phyloP scores from a whole-genome alignment of 23 tunicate species.

The Oikopleura vanhoeffeni region DNA sequence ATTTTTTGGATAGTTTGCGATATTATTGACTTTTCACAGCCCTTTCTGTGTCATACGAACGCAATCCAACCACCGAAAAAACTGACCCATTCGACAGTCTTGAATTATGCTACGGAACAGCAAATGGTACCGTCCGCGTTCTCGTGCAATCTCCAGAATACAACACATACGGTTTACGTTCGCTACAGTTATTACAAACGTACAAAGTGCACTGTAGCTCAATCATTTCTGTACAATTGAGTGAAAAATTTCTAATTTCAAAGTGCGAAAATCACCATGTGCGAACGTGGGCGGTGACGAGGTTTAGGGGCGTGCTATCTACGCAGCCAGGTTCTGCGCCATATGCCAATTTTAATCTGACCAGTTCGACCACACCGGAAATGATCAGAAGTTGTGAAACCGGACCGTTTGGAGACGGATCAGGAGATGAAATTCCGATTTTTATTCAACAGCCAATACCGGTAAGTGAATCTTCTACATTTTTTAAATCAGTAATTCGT shows the following conservation, averaged over 20 bases:
- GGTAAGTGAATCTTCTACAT: conserved; percentile 27
- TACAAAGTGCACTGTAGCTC: conserved; percentile 72
- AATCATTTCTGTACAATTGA: conserved; percentile 48
- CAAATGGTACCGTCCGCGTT: conserved; percentile 59
- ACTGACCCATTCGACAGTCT: conserved; percentile 45
- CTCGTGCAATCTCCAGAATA: conserved; percentile 88
- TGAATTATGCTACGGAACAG: conserved; percentile 87
- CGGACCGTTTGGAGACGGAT: background rate
- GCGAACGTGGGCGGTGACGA: conserved; percentile 77
- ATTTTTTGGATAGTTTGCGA: background rate
- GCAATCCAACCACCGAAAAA: conserved; percentile 16
- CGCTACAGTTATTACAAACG: conserved; percentile 66
- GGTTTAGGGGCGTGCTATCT: conserved; percentile 90
- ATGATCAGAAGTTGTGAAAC: conserved; percentile 17
- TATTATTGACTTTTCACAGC: background rate
- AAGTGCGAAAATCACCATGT: conserved; percentile 84
- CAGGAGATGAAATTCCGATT: conserved; percentile 40
- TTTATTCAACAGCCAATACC: conserved; percentile 68
- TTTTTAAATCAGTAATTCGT: too few relatives aligned
- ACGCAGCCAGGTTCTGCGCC: conserved; percentile 95
- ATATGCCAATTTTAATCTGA: conserved; percentile 49
- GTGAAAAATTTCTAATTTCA: conserved; percentile 63
- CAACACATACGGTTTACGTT: conserved; percentile 54
- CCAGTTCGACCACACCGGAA: conserved; percentile 37
- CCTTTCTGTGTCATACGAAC: background rate